These are phyloP conservation scores for Campoletis raptor DNA, from an alignment of 2,888 invertebrate species.

Conservation along the genomic window DNA sequence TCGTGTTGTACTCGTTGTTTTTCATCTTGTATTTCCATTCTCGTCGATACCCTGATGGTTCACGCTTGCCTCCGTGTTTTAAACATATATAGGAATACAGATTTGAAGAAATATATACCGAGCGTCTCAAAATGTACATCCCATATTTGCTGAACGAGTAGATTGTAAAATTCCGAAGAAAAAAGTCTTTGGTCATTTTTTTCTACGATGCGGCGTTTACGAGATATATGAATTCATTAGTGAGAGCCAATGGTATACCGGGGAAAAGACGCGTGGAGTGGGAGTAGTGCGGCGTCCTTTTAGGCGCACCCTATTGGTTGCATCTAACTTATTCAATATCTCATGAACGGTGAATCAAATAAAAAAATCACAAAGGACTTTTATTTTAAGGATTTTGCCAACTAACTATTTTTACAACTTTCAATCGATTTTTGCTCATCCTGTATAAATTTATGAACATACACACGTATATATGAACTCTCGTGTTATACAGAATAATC, in stretches of 20 bases:
- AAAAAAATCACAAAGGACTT: background rate
- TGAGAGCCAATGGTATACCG: background rate
- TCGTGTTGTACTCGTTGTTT: slow-evolving; percentile 28
- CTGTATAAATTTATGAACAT: background rate
- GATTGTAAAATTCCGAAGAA: background rate
- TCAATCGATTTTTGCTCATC: background rate
- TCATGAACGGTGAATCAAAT: background rate
- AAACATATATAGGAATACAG: background rate
- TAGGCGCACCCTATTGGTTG: background rate
- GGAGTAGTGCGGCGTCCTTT: background rate
- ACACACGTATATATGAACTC: background rate
- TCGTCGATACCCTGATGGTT: slow-evolving; percentile 55
- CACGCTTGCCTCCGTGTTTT: slow-evolving; percentile 41
- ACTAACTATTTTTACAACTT: background rate
- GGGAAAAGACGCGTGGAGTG: background rate
- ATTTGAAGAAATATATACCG: background rate
- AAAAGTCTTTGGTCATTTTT: background rate
- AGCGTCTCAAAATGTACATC: background rate
- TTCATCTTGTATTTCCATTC: slow-evolving; percentile 57
- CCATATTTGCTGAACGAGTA: background rate
- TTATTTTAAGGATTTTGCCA: background rate
- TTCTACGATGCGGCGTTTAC: background rate
- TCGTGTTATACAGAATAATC: slow-evolving; percentile 39
- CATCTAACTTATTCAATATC: background rate
- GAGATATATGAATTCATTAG: background rate